A percentile compares a stretch with the other conserved stretches of the same genome.
Evolutionary conservation across 1,140 invertebrate genomes (phyloP).

Genomic region (Homalodisca vitripennis): DNA sequence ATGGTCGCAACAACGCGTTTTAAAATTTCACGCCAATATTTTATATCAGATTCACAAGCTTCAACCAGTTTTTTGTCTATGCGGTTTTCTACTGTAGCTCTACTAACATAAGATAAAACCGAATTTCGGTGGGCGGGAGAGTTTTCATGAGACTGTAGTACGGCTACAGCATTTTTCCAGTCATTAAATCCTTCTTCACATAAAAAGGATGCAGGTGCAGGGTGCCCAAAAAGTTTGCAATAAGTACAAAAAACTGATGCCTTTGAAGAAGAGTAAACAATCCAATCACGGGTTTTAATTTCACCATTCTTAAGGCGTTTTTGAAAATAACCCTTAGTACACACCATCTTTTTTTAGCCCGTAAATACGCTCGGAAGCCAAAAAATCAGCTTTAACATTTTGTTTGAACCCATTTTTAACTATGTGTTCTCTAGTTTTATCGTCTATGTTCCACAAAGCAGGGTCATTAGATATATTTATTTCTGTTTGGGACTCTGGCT

Average conservation of each 20-base stretch:
- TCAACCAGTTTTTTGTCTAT: slow-evolving; percentile 15
- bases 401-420: too few relatives aligned
- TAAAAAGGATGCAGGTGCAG: neutral
- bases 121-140: slow-evolving; percentile 1
- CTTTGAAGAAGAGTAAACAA: too few relatives aligned
- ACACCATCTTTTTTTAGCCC: too few relatives aligned
- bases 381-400: too few relatives aligned
- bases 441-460: too few relatives aligned
- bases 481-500: too few relatives aligned
- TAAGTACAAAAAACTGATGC: neutral
- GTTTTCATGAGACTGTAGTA: slow-evolving; percentile 12
- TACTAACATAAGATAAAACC: neutral
- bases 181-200: slow-evolving; percentile 8
- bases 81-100: neutral
- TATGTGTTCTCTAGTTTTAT: too few relatives aligned
- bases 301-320: too few relatives aligned
- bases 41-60: neutral
- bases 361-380: too few relatives aligned
- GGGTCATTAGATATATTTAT: too few relatives aligned
- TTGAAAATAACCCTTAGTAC: too few relatives aligned
- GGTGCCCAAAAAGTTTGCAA: neutral
- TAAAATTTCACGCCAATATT: slow-evolving; percentile 33
- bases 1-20: slow-evolving; percentile 30
- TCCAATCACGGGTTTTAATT: too few relatives aligned
- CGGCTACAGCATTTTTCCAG: neutral